Evolutionary conservation across 2,797 vertebrate genomes (phyloP).

Genomic region (Perodicticus potto): DNA sequence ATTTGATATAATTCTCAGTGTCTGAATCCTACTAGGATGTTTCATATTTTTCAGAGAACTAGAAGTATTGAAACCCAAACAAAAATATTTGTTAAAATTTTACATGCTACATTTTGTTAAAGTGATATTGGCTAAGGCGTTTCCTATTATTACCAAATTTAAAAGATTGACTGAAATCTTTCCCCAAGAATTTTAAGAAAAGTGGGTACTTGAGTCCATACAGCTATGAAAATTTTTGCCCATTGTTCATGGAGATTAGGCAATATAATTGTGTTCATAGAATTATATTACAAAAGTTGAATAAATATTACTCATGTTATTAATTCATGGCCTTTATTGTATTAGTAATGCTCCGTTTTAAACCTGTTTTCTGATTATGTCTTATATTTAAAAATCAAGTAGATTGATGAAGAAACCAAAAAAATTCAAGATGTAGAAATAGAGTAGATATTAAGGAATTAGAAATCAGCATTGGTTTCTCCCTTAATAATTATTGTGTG

Average conservation of each 20-base stretch:
- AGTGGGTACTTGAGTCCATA: background rate
- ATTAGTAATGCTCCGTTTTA: slow-evolving; percentile 30
- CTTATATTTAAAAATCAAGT: slow-evolving; percentile 15
- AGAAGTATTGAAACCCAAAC: slow-evolving; percentile 24
- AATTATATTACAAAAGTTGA: slow-evolving; percentile 16
- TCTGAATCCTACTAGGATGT: slow-evolving; percentile 25
- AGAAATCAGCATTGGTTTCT: background rate
- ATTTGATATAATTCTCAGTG: slow-evolving; percentile 52
- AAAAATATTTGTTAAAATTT: slow-evolving; percentile 60
- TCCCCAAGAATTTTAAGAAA: background rate
- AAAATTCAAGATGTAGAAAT: background rate
- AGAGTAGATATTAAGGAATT: background rate
- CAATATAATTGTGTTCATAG: slow-evolving; percentile 41
- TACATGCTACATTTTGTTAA: slow-evolving; percentile 18
- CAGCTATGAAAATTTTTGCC: slow-evolving; percentile 18
- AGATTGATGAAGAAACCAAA: slow-evolving; percentile 40
- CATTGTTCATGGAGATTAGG: slow-evolving; percentile 7
- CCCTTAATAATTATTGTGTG: background rate
- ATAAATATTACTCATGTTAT: background rate
- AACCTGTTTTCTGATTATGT: background rate
- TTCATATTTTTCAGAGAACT: slow-evolving; percentile 6
- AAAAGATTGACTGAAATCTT: slow-evolving; percentile 39
- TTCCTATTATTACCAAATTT: slow-evolving; percentile 29
- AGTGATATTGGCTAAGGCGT: slow-evolving; percentile 14
- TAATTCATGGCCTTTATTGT: slow-evolving; percentile 18